phyloP scores from a whole-genome alignment of 2,113 vertebrate genomes.

The Grammomys surdaster region DNA sequence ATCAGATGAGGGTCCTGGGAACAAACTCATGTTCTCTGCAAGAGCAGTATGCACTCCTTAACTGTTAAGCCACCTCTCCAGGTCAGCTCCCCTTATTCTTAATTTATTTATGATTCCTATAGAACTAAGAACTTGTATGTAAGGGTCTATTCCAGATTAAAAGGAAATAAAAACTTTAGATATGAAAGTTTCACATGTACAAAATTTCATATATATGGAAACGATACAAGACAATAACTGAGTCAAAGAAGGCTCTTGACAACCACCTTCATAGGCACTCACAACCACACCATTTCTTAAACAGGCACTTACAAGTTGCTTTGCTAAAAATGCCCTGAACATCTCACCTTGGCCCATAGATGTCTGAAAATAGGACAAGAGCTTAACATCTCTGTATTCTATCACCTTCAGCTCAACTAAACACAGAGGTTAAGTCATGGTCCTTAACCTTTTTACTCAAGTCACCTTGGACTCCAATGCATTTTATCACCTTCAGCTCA shows the following conservation, averaged over 20 bases:
- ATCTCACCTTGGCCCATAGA: neutral
- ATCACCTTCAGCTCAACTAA: neutral
- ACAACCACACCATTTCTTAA: slow-evolving; percentile 23
- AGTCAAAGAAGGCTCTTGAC: neutral
- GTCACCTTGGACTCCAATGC: neutral
- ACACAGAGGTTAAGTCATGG: neutral
- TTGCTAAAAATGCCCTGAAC: neutral
- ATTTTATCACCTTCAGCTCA: no score
- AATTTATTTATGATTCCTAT: neutral
- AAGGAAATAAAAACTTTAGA: neutral
- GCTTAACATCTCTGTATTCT: neutral
- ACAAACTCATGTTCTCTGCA: neutral
- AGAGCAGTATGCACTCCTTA: neutral
- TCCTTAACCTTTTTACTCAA: neutral
- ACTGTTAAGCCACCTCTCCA: neutral
- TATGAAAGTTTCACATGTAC: neutral
- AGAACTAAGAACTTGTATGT: slow-evolving; percentile 38
- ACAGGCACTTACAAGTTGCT: neutral
- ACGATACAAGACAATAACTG: neutral
- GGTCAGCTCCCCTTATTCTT: neutral
- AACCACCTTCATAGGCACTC: neutral
- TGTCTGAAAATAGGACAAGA: neutral
- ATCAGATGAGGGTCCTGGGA: neutral
- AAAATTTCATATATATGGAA: slow-evolving; percentile 46
- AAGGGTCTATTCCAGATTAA: slow-evolving; percentile 44